Percentiles rank a stretch among this genome's conserved stretches.
Evolutionary conservation across 2,113 vertebrate species (phyloP).

Genomic region (Trichechus manatus): DNA sequence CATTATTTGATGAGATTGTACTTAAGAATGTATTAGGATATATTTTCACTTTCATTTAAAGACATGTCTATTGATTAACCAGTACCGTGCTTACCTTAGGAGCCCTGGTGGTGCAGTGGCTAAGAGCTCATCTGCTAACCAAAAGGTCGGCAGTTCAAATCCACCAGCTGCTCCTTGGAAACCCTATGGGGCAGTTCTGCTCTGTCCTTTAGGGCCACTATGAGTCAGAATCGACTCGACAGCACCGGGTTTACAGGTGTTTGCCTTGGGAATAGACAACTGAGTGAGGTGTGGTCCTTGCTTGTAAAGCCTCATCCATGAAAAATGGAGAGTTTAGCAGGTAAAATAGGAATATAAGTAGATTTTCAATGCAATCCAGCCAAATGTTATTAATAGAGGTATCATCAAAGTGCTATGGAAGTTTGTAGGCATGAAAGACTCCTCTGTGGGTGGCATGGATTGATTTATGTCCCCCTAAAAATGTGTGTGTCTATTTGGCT

Average conservation of each 20-base stretch:
- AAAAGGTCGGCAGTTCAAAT: too few relatives aligned
- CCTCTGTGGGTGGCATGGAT: not conserved
- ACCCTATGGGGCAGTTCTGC: too few relatives aligned
- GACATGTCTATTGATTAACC: not conserved
- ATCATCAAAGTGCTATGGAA: not conserved
- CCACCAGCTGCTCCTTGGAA: too few relatives aligned
- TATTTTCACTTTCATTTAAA: not conserved
- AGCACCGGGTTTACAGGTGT: not conserved
- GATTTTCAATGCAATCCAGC: not conserved
- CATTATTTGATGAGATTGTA: conserved; percentile 8
- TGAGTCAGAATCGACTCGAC: too few relatives aligned
- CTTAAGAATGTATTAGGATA: conserved; percentile 14
- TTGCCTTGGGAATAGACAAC: not conserved
- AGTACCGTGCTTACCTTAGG: not conserved
- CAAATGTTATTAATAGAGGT: not conserved
- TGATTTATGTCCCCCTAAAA: too few relatives aligned
- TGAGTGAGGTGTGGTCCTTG: not conserved
- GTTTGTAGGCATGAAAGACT: not conserved
- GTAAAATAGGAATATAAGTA: not conserved
- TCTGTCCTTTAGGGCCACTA: too few relatives aligned
- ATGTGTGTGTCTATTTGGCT: too few relatives aligned
- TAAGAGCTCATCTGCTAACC: too few relatives aligned
- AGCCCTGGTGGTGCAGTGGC: not conserved
- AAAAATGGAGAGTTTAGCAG: not conserved
- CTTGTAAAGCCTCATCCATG: not conserved